Evolutionary conservation across 2,888 invertebrate species (phyloP), one percentile per base, ranked within the genome.

Genomic region (Tineola bisselliella): DNA sequence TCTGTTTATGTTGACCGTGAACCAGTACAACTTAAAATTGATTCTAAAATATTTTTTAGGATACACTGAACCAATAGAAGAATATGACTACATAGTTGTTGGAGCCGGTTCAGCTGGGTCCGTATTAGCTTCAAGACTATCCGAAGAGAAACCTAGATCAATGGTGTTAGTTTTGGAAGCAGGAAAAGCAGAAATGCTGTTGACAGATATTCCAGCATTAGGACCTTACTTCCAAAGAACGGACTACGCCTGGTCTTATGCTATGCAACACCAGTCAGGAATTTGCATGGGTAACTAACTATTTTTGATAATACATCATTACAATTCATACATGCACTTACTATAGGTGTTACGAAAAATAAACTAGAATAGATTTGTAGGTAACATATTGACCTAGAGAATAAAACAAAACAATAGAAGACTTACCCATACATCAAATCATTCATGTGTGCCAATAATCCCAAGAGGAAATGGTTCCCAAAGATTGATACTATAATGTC

Each of bases 41-140:
- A n/a, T n/a, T n/a, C n/a, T n/a, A n/a, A n/a, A n/a, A n/a, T n/a
- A n/a, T n/a, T 25, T 72, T 74, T 1, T 68, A 81, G 82, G 80
- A 31, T 75, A 67, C 63, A 68, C 66, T 1, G 65, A 68, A 62
- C 74, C 79, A 0, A 66, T 79, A 13, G 79, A 84, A 4, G 87
- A 86, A 72, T 92, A 91, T 71, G 92, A 92, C 69, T 92, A 92
- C 66, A 81, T 92, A 3, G 81, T 92, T 18, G 84, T 93, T 0
- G 93, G 93, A 0, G 91, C 91, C 0, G 93, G 93, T 0, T 90
- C 92, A 0, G 90, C 91, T 0, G 94, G 94, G 0, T 90, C 92
- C 0, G 91, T 90, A 0, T 68, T 94, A 10, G 93, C 93, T 0
- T 90, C 92, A 66, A 87, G 94, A 1, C 79, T 94, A 0, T 88